Conservation (phyloP, 2,113 vertebrate species). For the Scytalopus superciliaris region DNA sequence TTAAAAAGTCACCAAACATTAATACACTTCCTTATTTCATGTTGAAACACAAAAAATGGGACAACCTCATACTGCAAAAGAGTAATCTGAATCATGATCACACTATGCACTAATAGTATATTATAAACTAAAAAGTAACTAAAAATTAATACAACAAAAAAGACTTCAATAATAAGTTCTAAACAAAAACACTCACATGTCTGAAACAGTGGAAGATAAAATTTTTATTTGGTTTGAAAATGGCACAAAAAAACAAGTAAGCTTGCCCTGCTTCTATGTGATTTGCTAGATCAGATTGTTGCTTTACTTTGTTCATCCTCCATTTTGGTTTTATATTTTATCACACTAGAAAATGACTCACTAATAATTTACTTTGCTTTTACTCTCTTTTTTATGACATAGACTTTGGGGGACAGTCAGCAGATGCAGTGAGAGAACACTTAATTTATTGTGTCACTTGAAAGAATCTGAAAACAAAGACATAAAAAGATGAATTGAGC, state of each 20-base stretch:
- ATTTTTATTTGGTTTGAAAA: neutral
- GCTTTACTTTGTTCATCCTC: neutral
- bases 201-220: neutral
- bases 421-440: neutral
- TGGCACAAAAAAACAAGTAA: neutral
- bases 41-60: neutral
- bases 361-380: neutral
- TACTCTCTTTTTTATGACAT: neutral
- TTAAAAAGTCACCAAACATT: neutral
- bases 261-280: neutral
- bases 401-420: neutral
- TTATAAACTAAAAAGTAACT: neutral
- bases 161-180: neutral
- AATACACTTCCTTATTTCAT: neutral
- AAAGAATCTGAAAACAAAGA: slow-evolving; percentile 26
- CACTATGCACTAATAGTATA: neutral
- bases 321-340: neutral
- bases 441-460: slow-evolving; percentile 25
- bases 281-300: neutral
- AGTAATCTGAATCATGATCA: neutral
- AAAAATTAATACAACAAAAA: neutral
- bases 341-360: neutral
- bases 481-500: neutral
- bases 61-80: accelerated
- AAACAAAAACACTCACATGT: neutral